Base-by-base conservation (phyloP, 2,888 invertebrate species). In the Sinhomidia bicolor region DNA sequence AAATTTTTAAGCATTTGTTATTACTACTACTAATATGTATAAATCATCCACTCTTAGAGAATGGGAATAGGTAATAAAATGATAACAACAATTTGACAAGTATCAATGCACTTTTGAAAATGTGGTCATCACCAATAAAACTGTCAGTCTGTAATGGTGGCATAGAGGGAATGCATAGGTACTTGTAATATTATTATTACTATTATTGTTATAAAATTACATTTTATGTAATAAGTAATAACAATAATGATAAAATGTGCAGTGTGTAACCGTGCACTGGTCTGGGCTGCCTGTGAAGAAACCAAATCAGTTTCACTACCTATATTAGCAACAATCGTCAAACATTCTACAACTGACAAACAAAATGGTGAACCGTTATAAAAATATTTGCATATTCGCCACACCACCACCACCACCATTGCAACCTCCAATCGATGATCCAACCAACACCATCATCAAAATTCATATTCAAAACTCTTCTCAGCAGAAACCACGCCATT, bases 291-390 rank as follows among this genome's bases (percentile, higher is more conserved):
- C 44, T 44, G 57, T 87, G 81, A 87, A 87, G 86, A 71, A 74
- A 81, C 62, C 81, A 80, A 85, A 60, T 80, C 71, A 86, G 86
- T 80, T 84, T 84, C 44, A 54, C 57, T 74, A 26, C 74, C 23
- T 47, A 10, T 10, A 74, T n/a, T 9, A 57, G 57, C 23, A 29
- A 83, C 57, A 14, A 68, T 71, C 51, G 54, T 9, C 57, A 57
- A 60, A 60, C 26, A 26, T 23, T 51, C 44, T 81, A 14, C 41
- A 51, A n/a, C 9, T n/a, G 51, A 68, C 9, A 74, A 32, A n/a
- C n/a, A n/a, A n/a, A n/a, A 85, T 85, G 44, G 54, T 74, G 71
- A 82, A 81, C 87, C 87, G 87, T 87, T 87, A 87, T 87, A 62
- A 87, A 81, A 80, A 82, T 57, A 68, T 80, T 86, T 78, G 20